These are phyloP conservation scores for Lapara coniferarum DNA, from an alignment of 2,888 invertebrate genomes.

Conservation along the genomic window DNA sequence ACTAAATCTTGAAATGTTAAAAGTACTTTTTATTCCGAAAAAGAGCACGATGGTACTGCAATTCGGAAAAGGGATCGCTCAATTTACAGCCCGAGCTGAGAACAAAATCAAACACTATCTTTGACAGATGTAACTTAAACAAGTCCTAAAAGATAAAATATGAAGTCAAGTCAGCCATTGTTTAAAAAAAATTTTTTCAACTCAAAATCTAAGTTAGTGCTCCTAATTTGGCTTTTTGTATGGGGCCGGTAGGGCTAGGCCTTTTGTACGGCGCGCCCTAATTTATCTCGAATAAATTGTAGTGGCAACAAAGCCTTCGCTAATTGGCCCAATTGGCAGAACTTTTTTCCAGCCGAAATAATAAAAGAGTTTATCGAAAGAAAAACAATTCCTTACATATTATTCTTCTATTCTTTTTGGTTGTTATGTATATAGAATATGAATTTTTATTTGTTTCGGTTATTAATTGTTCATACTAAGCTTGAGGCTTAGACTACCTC, in stretches of 20 bases:
- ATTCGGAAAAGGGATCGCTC: no score
- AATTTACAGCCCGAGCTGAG: no score
- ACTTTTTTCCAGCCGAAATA: constrained; percentile 13
- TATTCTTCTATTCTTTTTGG: background rate
- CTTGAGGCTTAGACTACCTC: no score
- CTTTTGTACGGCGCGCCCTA: constrained; percentile 19
- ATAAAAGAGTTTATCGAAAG: constrained; percentile 4
- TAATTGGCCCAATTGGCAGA: constrained; percentile 23
- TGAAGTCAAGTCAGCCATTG: background rate
- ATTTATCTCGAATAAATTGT: constrained; percentile 26
- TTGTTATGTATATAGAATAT: background rate
- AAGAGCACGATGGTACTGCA: no score
- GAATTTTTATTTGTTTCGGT: background rate
- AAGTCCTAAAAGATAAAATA: background rate
- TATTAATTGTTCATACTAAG: background rate
- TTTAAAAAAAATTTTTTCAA: background rate
- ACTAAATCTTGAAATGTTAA: no score
- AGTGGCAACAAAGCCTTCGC: constrained; percentile 14
- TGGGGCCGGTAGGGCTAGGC: background rate
- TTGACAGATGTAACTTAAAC: background rate
- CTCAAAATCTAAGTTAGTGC: background rate
- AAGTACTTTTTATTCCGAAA: no score
- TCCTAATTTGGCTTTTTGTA: constrained; percentile 19
- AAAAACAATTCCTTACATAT: constrained; percentile 3
- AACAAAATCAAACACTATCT: no score